Base-by-base conservation (phyloP, 2,113 vertebrate genomes). In the Corythaeola cristata region DNA sequence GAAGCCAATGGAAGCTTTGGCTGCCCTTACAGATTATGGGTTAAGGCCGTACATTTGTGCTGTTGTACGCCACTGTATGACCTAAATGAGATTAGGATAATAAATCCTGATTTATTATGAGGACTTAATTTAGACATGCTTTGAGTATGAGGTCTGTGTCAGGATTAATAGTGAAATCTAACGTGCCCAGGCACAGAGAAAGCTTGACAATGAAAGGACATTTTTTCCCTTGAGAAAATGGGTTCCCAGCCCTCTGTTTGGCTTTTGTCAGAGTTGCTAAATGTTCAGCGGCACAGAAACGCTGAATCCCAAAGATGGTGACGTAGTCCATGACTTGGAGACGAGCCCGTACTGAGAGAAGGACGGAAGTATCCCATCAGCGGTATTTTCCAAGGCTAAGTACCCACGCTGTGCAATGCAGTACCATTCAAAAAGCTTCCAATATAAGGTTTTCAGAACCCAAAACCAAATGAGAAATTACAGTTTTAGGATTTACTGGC, bases 51-150 rank as follows among this genome's bases (percentile, higher is more conserved):
- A 47, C 50, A 63, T 91, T 95, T 79, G 66, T 75, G 62, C 62
- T 85, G 58, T 73, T 95, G 86, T 95, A 91, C 23, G 47, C 91
- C 89, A 95, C 77, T 94, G 30, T 85, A 89, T 97, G 96, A 97
- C 95, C 89, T 89, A 97, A 96, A 97, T 96, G 91, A 95, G 95
- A 93, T 97, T 96, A 97, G 93, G 96, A 80, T 93, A 96, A 96
- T 97, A 97, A 97, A 97, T 95, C 94, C 95, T 95, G 96, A 88
- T 96, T 97, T 97, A 94, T 96, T 93, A 74, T 67, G 84, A 96
- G 41, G 59, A 87, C 71, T 96, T 97, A 97, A 96, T 94, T 95
- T 95, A 63, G 95, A 44, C 62, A 85, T 89, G 91, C 94, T 95
- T 92, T 89, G 95, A 95, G 89, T 95, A 89, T 88, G 85, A 95